Evolutionary conservation across 2,113 vertebrate genomes (phyloP).

Genomic region (Holacanthus passer): DNA sequence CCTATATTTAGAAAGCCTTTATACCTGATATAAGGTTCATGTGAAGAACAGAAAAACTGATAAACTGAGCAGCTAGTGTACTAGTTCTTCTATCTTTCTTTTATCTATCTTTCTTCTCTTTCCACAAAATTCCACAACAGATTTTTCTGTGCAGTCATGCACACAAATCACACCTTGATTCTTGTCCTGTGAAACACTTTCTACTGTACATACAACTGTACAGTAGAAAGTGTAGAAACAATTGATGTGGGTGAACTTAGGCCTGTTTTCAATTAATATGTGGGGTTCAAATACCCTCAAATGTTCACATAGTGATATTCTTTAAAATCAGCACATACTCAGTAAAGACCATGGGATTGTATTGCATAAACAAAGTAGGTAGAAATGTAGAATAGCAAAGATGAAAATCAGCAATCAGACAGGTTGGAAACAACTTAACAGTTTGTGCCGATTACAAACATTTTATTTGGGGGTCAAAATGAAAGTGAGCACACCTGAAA

Average conservation of each 20-base stretch:
- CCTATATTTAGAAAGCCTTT: not conserved
- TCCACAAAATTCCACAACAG: not conserved
- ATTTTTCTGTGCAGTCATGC: not conserved
- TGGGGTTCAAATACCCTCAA: not conserved
- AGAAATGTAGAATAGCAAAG: not conserved
- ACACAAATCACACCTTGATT: not conserved
- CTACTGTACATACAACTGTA: too few relatives aligned
- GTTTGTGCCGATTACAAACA: too few relatives aligned
- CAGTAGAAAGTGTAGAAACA: too few relatives aligned
- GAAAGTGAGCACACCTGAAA: too few relatives aligned
- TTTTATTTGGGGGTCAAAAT: too few relatives aligned
- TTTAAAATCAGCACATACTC: not conserved
- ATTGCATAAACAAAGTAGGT: not conserved
- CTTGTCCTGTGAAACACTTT: not conserved
- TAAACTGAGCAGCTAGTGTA: not conserved
- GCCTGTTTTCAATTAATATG: not conserved
- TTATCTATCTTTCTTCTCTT: not conserved
- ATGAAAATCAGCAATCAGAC: too few relatives aligned
- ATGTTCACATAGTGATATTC: too few relatives aligned
- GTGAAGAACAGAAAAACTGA: not conserved
- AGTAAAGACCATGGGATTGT: not conserved
- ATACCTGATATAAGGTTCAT: not conserved
- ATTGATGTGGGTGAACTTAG: not conserved
- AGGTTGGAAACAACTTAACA: too few relatives aligned
- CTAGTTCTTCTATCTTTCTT: not conserved